These are phyloP conservation scores for Thereva unica DNA, from an alignment of 2,888 invertebrate species.

Conservation along the genomic window DNA sequence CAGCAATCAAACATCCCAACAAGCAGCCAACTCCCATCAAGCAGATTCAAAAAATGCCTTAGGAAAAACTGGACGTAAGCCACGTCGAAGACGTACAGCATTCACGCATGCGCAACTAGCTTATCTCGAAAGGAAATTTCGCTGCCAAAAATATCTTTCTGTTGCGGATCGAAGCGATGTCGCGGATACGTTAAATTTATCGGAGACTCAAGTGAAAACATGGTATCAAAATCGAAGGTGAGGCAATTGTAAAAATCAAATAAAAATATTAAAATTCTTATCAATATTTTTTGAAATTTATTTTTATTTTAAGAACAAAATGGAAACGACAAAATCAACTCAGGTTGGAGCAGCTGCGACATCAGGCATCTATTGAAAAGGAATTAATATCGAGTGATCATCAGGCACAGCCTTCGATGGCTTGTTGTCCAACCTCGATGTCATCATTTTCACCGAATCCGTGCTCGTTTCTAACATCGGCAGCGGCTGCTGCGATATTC, in stretches of 20 bases:
- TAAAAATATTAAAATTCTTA: constrained; percentile 5
- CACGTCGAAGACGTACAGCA: constrained; percentile 82
- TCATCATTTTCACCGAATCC: constrained; percentile 56
- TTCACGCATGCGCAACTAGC: constrained; percentile 94
- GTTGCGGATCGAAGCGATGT: constrained; percentile 93
- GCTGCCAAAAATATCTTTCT: constrained; percentile 91
- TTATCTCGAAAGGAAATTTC: constrained; percentile 87
- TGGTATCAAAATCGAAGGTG: constrained; percentile 69
- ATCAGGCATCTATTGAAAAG: constrained; percentile 79
- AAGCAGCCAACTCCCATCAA: constrained; percentile 45
- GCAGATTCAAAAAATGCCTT: constrained; percentile 48
- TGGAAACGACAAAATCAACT: constrained; percentile 90
- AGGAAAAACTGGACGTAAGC: constrained; percentile 70
- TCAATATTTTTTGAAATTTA: background rate
- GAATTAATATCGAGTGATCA: constrained; percentile 60
- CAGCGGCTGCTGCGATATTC: constrained; percentile 68
- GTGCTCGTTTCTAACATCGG: constrained; percentile 70
- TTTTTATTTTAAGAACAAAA: constrained; percentile 71
- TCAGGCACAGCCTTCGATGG: constrained; percentile 46
- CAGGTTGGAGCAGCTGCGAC: constrained; percentile 80
- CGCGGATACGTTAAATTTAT: constrained; percentile 84
- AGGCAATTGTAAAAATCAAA: background rate
- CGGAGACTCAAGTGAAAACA: constrained; percentile 94
- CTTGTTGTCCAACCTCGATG: constrained; percentile 55
- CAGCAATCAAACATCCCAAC: constrained; percentile 44